Conservation (phyloP, 1,140 invertebrate genomes). For the Diabrotica undecimpunctata region DNA sequence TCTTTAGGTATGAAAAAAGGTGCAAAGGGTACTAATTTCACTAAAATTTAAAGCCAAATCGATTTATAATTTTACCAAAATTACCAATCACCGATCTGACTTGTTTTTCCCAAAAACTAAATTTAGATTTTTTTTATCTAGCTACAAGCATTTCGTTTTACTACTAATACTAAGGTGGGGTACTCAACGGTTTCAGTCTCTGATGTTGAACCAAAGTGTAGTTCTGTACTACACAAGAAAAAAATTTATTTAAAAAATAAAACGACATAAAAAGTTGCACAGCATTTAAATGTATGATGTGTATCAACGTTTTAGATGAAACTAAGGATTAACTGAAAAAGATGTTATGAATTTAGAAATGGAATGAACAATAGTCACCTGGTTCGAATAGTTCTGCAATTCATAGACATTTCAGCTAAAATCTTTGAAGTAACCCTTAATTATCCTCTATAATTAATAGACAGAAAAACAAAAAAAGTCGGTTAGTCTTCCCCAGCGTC, state of each 20-base stretch:
- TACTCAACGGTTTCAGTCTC: background rate
- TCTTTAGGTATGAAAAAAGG: constrained; percentile 22
- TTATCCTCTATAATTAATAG: too few relatives aligned
- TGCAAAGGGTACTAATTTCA: constrained; percentile 9
- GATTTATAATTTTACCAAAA: background rate
- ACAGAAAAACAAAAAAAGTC: too few relatives aligned
- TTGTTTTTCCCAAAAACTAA: constrained; percentile 1
- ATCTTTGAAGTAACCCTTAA: too few relatives aligned
- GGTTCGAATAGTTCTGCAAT: too few relatives aligned
- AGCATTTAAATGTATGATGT: background rate
- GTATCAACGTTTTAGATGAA: too few relatives aligned
- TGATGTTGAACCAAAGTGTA: background rate
- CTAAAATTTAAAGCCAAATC: background rate
- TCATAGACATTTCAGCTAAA: too few relatives aligned
- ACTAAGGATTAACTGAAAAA: too few relatives aligned
- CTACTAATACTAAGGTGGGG: background rate
- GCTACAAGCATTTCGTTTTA: constrained; percentile 1
- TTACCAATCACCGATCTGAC: constrained; percentile 30
- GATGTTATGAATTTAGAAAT: too few relatives aligned
- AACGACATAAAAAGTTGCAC: background rate
- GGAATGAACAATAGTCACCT: too few relatives aligned
- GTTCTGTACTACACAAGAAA: background rate
- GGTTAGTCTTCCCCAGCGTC: too few relatives aligned
- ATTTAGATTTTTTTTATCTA: background rate
- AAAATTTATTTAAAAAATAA: background rate